Conservation (phyloP, 2,888 invertebrate species). For the Eupithecia subumbrata region DNA sequence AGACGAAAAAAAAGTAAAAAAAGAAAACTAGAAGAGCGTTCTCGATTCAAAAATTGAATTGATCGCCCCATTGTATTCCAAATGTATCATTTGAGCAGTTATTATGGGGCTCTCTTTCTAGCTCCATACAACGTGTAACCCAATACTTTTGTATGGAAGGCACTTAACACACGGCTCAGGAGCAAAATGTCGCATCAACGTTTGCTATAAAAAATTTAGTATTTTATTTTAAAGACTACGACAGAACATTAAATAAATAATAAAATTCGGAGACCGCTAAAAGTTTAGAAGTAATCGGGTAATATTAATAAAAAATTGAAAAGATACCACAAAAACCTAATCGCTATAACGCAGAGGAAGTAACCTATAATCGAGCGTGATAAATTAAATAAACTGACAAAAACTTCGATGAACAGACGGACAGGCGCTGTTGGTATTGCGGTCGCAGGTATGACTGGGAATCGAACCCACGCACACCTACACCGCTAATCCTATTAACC, state of each 20-base stretch:
- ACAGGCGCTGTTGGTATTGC: constrained; percentile 62
- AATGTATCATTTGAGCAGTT: constrained; percentile 85
- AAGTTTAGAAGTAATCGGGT: constrained; percentile 65
- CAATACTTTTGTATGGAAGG: constrained; percentile 84
- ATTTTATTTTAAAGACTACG: constrained; percentile 52
- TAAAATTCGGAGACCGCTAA: constrained; percentile 58
- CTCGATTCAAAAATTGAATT: constrained; percentile 85
- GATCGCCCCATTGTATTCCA: constrained; percentile 84
- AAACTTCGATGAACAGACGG: constrained; percentile 69
- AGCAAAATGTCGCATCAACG: constrained; percentile 68
- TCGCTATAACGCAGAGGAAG: constrained; percentile 78
- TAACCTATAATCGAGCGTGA: constrained; percentile 80
- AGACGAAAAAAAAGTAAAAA: constrained; percentile 71
- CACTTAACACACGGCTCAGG: constrained; percentile 74
- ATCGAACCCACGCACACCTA: constrained; percentile 72
- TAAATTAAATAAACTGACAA: constrained; percentile 83
- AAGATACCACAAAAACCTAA: constrained; percentile 78
- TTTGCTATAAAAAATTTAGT: constrained; percentile 62
- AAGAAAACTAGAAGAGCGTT: constrained; percentile 81
- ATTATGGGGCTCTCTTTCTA: constrained; percentile 80
- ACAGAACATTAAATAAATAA: constrained; percentile 33
- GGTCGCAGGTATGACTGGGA: constrained; percentile 69
- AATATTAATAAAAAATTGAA: constrained; percentile 60
- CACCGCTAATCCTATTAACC: constrained; percentile 75
- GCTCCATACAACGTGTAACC: constrained; percentile 81